Conservation (phyloP, 2,888 invertebrate species). For the Brenthis daphne region DNA sequence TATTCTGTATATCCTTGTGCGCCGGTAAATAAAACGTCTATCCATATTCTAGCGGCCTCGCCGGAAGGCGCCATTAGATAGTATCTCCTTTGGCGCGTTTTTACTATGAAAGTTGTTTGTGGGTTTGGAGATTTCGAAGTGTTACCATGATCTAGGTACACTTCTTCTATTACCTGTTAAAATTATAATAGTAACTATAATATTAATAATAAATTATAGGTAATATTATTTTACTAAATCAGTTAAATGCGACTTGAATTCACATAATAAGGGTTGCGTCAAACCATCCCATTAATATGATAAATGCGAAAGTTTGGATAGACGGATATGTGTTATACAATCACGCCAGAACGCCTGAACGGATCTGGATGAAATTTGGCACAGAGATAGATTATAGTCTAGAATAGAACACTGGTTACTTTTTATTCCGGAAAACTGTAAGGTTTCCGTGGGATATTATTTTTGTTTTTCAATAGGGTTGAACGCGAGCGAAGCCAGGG, state of each 20-base stretch:
- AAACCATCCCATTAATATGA: too few relatives aligned
- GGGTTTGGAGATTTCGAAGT: conserved; percentile 95
- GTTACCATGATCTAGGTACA: conserved; percentile 97
- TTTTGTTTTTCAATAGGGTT: too few relatives aligned
- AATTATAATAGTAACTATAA: neutral
- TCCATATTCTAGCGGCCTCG: conserved; percentile 98
- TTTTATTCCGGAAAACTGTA: too few relatives aligned
- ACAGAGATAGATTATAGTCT: too few relatives aligned
- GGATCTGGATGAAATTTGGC: neutral
- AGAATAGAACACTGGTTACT: too few relatives aligned
- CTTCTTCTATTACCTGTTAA: conserved; percentile 96
- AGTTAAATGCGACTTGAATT: too few relatives aligned
- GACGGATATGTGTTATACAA: neutral
- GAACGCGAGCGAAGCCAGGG: too few relatives aligned
- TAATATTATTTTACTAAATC: too few relatives aligned
- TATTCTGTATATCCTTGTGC: conserved; percentile 91
- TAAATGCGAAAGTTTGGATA: too few relatives aligned
- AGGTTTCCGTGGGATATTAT: too few relatives aligned
- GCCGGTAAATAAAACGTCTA: conserved; percentile 96
- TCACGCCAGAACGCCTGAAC: neutral
- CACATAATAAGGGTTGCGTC: too few relatives aligned
- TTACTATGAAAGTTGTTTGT: conserved; percentile 96
- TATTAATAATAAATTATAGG: too few relatives aligned
- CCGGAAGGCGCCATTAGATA: conserved; percentile 96
- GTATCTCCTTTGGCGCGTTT: conserved; percentile 94